Conservation (phyloP, 2,797 vertebrate species). For the Pseudochirops cupreus region DNA sequence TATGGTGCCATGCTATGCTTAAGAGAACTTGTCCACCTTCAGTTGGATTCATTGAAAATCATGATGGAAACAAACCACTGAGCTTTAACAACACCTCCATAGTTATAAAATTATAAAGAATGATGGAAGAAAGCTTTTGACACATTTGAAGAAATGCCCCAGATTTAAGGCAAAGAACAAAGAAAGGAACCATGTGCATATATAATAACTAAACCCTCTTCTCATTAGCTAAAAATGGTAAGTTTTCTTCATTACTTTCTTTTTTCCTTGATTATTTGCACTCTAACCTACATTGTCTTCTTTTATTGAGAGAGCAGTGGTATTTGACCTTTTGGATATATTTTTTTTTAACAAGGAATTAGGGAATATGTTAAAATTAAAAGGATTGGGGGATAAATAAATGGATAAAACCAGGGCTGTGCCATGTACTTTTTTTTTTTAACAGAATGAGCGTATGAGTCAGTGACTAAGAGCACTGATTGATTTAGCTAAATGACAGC, state of each 20-base stretch:
- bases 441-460: neutral
- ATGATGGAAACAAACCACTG: neutral
- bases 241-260: neutral
- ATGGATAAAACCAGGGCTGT: neutral
- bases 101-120: neutral
- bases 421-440: neutral
- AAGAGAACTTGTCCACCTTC: constrained; percentile 8
- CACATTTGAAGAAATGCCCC: neutral
- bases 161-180: constrained; percentile 17
- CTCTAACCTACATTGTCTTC: neutral
- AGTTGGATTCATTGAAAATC: neutral
- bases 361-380: neutral
- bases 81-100: neutral
- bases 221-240: fast-evolving
- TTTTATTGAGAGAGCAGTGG: neutral
- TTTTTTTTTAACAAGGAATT: neutral
- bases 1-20: neutral
- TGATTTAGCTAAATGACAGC: neutral
- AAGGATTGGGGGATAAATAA: neutral
- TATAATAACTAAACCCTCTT: neutral
- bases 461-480: neutral
- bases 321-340: neutral
- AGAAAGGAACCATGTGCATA: neutral
- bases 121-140: neutral
- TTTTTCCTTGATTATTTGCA: neutral